phyloP scores from a whole-genome alignment of 2,888 invertebrate species.

The Isoperla grammatica region DNA sequence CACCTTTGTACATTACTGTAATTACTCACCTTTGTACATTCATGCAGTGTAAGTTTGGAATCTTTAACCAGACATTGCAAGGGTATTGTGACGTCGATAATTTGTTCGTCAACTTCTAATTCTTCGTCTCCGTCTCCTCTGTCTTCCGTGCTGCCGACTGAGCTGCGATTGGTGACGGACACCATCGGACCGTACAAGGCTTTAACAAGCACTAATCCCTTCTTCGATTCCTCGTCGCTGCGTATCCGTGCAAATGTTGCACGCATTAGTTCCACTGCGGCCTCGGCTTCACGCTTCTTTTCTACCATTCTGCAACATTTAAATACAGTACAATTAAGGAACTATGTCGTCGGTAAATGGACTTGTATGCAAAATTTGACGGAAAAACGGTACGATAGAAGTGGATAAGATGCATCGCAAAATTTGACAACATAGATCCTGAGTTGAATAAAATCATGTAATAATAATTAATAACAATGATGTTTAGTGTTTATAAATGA shows the following conservation, averaged over 20 bases:
- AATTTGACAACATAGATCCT: no score
- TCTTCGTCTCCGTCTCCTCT: conserved; percentile 41
- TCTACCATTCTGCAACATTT: conserved; percentile 56
- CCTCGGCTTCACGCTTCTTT: conserved; percentile 76
- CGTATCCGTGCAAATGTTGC: conserved; percentile 81
- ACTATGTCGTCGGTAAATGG: no score
- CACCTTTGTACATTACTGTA: no score
- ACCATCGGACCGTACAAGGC: conserved; percentile 74
- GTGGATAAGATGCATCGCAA: no score
- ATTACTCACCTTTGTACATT: conserved; percentile 74
- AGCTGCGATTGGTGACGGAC: conserved; percentile 30
- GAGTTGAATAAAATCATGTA: no score
- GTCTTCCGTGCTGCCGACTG: conserved; percentile 3
- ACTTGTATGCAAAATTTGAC: no score
- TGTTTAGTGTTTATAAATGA: no score
- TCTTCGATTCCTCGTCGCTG: conserved; percentile 71
- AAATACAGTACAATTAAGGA: no score
- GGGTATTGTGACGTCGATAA: conserved; percentile 90
- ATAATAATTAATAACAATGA: no score
- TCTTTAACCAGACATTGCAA: conserved; percentile 90
- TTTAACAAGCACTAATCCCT: conserved; percentile 78
- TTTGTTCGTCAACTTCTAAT: conserved; percentile 45
- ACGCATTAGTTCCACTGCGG: conserved; percentile 85
- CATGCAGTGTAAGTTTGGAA: conserved; percentile 78
- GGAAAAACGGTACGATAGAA: no score